Conservation (phyloP, 1,140 invertebrate species). For the Dreissena polymorpha region DNA sequence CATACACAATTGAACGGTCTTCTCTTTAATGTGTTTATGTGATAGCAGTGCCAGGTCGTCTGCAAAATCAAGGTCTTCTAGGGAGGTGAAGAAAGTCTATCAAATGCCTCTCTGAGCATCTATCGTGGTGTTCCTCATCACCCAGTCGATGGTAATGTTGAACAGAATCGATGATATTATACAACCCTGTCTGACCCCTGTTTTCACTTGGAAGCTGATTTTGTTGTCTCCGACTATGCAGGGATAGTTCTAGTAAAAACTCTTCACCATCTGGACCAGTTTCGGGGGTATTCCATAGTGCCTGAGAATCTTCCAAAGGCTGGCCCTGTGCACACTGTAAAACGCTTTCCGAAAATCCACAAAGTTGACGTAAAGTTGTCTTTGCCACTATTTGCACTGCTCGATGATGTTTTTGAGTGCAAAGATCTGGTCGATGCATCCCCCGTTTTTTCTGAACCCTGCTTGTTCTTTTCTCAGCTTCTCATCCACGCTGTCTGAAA, state of each 20-base stretch:
- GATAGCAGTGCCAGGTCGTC: conserved; percentile 55
- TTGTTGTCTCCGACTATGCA: conserved; percentile 28
- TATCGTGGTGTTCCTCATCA: conserved; percentile 45
- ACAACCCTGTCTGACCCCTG: conserved; percentile 38
- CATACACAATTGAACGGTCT: conserved; percentile 29
- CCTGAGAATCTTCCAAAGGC: conserved; percentile 53
- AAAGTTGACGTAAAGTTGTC: conserved; percentile 60
- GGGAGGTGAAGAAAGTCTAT: conserved; percentile 33
- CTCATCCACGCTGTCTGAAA: too few relatives aligned
- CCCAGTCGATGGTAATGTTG: conserved; percentile 55
- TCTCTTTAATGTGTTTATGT: conserved; percentile 50
- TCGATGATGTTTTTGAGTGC: conserved; percentile 62
- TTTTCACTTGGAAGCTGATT: conserved; percentile 18
- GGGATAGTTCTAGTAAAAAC: conserved; percentile 55
- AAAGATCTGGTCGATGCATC: conserved; percentile 57
- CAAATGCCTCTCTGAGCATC: conserved; percentile 46
- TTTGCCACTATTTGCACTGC: conserved; percentile 66
- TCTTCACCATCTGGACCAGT: conserved; percentile 52
- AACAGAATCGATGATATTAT: conserved; percentile 48
- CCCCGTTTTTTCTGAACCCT: too few relatives aligned
- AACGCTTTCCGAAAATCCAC: conserved; percentile 59
- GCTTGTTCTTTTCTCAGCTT: too few relatives aligned
- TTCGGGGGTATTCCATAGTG: conserved; percentile 58
- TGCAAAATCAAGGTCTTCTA: conserved; percentile 63
- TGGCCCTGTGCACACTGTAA: conserved; percentile 61